Evolutionary conservation across 2,888 invertebrate genomes (phyloP), one percentile per base, ranked within the genome.

Genomic region (Erpobdella octoculata): DNA sequence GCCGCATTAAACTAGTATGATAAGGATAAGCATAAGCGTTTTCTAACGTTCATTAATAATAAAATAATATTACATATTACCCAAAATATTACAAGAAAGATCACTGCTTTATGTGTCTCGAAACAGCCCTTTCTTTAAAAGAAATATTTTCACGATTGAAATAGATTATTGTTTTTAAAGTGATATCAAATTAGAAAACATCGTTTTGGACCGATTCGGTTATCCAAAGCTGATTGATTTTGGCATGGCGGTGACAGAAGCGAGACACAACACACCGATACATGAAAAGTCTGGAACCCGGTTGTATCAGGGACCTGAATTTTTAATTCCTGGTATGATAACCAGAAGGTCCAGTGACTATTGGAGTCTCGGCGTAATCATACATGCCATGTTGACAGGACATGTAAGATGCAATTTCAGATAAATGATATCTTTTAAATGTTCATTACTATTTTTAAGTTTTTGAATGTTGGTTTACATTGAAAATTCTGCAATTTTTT

Each of bases 221-320:
- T 69, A 69, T 53, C 69, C 69, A n/a, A 69, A 69, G 21, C 36
- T 69, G 58, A 58, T 69, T 48, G 69, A 69, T 28, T 69, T 69
- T 46, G 69, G 69, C 8, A 69, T 69, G 69, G 69, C 69, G 12
- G 69, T 41, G 18, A 48, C 33, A 15, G 25, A 58, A 31, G 69
- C 58, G 9, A 69, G 46, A 35, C 69, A 69, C 25, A 69, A 69
- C 21, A 69, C 69, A 36, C 48, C 69, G 31, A 69, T 69, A 12
- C 25, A 58, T 33, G 69, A 69, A n/a, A 69, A 69, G 33, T 69
- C 69, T 18, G 69, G 69, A 6, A 69, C 69, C 18, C 31, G 53
- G 6, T 33, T 69, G n/a, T 69, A 69, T 46, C 69, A 69, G 37
- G 69, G 69, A 31, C 69, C 69, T 9, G 69, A 69, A 46, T 69